Conservation (phyloP, 2,797 vertebrate genomes). For the Halcyon badia region DNA sequence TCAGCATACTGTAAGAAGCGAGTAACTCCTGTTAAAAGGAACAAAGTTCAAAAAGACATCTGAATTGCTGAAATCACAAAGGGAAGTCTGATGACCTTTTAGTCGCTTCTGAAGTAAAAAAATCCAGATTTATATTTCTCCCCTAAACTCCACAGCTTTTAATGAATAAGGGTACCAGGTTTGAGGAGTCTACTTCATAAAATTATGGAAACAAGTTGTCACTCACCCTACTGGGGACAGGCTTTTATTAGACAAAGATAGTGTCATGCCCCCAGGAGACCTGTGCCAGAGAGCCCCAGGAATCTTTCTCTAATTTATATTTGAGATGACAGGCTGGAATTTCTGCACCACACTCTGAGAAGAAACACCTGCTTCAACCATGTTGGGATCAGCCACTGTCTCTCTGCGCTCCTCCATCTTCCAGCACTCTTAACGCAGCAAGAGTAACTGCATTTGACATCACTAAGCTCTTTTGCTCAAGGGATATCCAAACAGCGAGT, state of each 20-base stretch:
- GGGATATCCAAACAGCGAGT: background rate
- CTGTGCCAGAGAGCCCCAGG: background rate
- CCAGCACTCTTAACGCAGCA: background rate
- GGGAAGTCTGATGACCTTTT: background rate
- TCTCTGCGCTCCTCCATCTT: background rate
- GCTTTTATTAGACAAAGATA: constrained; percentile 14
- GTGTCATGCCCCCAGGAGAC: background rate
- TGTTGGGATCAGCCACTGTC: background rate
- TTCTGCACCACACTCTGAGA: background rate
- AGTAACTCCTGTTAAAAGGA: background rate
- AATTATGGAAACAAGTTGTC: constrained; percentile 15
- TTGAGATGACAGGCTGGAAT: constrained; percentile 24
- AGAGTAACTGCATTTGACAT: constrained; percentile 16
- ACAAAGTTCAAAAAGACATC: background rate
- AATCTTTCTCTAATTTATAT: constrained; percentile 40
- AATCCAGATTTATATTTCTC: background rate
- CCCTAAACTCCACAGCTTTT: background rate
- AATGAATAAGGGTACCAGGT: background rate
- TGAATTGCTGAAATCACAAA: constrained; percentile 20
- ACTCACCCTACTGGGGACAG: background rate
- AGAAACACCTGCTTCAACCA: constrained; percentile 10
- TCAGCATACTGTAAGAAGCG: background rate
- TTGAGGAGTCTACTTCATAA: background rate
- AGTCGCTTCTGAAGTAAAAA: background rate
- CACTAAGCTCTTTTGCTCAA: background rate